Evolutionary conservation across 2,113 vertebrate genomes (phyloP).

Genomic region (Prochilodus magdalenae): DNA sequence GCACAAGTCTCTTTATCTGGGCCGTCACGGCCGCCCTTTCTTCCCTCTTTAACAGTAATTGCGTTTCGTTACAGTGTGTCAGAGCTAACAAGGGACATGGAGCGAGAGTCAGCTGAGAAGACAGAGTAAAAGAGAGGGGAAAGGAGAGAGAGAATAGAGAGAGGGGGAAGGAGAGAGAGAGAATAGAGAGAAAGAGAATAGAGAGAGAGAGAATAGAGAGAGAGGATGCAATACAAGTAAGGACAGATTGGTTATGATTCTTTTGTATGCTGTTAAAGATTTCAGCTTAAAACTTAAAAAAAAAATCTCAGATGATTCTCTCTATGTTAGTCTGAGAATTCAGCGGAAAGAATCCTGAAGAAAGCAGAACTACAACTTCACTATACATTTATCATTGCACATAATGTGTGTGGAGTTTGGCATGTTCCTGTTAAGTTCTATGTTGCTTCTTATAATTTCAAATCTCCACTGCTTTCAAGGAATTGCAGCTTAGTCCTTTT

Average conservation of each 20-base stretch:
- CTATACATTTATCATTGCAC: too few species aligned
- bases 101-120: conserved; percentile 54
- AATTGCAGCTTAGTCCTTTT: too few species aligned
- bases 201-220: neutral
- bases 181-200: neutral
- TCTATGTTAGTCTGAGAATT: too few species aligned
- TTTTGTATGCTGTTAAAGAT: neutral
- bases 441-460: too few species aligned
- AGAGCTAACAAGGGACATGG: conserved; percentile 59
- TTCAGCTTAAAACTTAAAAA: too few species aligned
- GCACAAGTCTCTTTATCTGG: conserved; percentile 59
- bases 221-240: neutral
- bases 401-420: too few species aligned
- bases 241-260: neutral
- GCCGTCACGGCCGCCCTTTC: conserved; percentile 60
- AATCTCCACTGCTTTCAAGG: too few species aligned
- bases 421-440: too few species aligned
- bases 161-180: conserved; percentile 28
- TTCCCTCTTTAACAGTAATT: conserved; percentile 66
- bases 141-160: conserved; percentile 42
- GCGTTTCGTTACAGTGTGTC: conserved; percentile 65
- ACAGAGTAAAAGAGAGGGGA: conserved; percentile 34
- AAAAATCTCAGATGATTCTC: neutral
- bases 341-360: too few species aligned
- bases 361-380: too few species aligned